A percentile compares a stretch with the other conserved stretches of the same genome.
These are phyloP conservation scores for Limnothrissa miodon DNA, from an alignment of 2,113 vertebrate genomes.

Conservation along the genomic window DNA sequence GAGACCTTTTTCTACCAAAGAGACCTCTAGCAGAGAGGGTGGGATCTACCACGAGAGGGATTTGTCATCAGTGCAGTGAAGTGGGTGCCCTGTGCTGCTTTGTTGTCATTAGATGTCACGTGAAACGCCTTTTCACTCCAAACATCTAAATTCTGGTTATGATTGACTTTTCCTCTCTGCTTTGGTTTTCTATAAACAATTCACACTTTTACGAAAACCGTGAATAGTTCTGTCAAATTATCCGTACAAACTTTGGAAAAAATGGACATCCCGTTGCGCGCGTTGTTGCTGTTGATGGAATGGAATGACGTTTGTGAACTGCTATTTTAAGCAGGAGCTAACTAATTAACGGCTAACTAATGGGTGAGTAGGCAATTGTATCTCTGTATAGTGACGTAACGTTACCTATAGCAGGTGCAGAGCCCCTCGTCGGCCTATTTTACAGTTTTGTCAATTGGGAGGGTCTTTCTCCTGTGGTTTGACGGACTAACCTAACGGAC, in stretches of 20 bases:
- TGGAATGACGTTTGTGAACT: background rate
- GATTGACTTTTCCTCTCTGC: background rate
- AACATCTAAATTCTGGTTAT: background rate
- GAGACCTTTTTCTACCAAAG: background rate
- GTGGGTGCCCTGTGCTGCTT: background rate
- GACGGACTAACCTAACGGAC: background rate
- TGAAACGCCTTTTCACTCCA: background rate
- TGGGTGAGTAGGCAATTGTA: background rate
- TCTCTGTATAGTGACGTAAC: background rate
- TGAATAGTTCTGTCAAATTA: background rate
- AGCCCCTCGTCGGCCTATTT: background rate
- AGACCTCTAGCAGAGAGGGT: background rate
- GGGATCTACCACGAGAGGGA: background rate
- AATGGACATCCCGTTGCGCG: background rate
- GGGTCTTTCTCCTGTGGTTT: background rate
- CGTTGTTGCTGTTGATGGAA: background rate
- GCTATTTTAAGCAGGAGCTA: background rate
- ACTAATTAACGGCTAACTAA: background rate
- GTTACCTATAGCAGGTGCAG: background rate
- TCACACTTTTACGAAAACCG: background rate
- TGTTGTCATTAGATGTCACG: background rate
- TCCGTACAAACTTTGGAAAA: background rate
- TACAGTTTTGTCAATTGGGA: background rate
- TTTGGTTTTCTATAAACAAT: background rate
- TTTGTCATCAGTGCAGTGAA: no score